These are phyloP conservation scores for Kuschelorhynchus macadamiae DNA, from an alignment of 2,888 invertebrate genomes.

Conservation along the genomic window DNA sequence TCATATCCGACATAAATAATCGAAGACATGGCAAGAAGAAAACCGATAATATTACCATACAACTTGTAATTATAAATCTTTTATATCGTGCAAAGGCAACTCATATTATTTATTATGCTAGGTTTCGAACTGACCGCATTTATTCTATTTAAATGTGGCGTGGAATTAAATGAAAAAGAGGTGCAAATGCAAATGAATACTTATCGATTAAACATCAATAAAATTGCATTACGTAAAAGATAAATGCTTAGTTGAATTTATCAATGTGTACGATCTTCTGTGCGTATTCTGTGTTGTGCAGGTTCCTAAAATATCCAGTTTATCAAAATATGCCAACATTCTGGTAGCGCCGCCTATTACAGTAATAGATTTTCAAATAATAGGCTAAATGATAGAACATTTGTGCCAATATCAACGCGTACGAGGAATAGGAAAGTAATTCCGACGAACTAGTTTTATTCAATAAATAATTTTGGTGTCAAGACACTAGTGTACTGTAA, in stretches of 20 bases:
- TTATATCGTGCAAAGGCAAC: slow-evolving; percentile 1
- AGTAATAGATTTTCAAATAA: too few relatives aligned
- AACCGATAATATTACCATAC: slow-evolving; percentile 22
- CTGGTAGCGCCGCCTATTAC: too few relatives aligned
- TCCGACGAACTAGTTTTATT: too few relatives aligned
- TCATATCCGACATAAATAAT: neutral
- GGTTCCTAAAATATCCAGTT: neutral
- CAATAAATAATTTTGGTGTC: too few relatives aligned
- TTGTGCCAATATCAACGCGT: too few relatives aligned
- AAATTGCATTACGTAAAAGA: slow-evolving; percentile 14
- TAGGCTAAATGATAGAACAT: too few relatives aligned
- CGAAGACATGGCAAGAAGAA: neutral
- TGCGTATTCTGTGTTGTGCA: neutral
- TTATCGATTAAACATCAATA: slow-evolving; percentile 21
- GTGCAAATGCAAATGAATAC: neutral
- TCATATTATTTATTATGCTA: slow-evolving; percentile 14
- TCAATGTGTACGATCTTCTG: neutral
- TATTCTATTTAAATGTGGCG: slow-evolving; percentile 2
- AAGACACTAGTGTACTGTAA: too few relatives aligned
- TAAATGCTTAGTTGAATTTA: neutral
- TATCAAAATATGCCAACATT: too few relatives aligned
- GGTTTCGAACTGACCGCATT: slow-evolving; percentile 2
- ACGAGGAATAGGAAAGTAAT: too few relatives aligned
- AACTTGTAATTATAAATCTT: slow-evolving; percentile 21
- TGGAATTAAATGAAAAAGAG: neutral